These are phyloP conservation scores for Anniella stebbinsi DNA, from an alignment of 2,797 vertebrate genomes.

Conservation along the genomic window DNA sequence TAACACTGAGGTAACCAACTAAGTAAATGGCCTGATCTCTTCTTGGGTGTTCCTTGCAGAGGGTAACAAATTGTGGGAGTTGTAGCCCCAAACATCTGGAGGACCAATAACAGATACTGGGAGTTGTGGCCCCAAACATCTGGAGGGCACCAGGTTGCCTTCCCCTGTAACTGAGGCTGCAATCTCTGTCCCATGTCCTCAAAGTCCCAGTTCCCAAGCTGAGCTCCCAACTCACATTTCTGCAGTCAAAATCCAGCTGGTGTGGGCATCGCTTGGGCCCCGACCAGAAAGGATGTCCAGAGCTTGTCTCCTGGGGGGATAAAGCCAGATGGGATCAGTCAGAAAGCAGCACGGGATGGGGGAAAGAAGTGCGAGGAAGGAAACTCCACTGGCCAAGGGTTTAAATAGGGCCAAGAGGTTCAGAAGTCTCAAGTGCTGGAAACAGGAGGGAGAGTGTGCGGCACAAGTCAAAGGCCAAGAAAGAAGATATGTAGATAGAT, in stretches of 20 bases:
- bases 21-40: not conserved
- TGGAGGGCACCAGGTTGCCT: too few species aligned
- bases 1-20: not conserved
- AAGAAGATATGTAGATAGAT: not conserved
- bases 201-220: not conserved
- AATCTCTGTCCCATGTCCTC: rapidly evolving
- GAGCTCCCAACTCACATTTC: constrained; percentile 81
- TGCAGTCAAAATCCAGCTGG: constrained; percentile 84
- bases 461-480: not conserved
- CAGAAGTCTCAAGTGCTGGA: not conserved
- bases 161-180: not conserved
- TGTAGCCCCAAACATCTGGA: too few species aligned
- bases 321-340: constrained; percentile 38
- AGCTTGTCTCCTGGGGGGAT: constrained; percentile 80
- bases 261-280: constrained; percentile 87
- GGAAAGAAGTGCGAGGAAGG: constrained; percentile 13
- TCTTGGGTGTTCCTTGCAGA: not conserved
- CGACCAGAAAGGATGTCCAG: constrained; percentile 88
- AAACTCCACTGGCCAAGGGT: constrained; percentile 21
- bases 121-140: too few species aligned
- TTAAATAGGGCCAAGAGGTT: constrained; percentile 6
- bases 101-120: too few species aligned
- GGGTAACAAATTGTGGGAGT: too few species aligned
- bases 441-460: not conserved
- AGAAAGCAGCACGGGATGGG: constrained; percentile 8